Conservation (phyloP, 2,888 invertebrate genomes). For the Ceramica pisi region DNA sequence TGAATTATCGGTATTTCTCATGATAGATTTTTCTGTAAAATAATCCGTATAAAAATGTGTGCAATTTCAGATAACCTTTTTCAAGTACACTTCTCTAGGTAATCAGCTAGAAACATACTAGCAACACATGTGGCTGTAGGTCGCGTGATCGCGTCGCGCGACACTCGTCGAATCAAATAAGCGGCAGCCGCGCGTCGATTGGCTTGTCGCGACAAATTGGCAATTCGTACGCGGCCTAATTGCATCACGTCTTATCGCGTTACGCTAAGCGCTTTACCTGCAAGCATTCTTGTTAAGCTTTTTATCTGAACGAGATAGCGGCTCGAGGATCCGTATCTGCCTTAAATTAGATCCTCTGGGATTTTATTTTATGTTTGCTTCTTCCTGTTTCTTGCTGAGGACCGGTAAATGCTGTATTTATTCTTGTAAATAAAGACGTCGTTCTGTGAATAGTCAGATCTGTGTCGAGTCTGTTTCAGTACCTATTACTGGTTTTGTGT, state of each 20-base stretch:
- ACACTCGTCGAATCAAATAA: conserved; percentile 66
- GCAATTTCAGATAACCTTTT: not conserved
- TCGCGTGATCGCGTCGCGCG: conserved; percentile 1
- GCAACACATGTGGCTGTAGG: not conserved
- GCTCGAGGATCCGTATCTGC: conserved; percentile 48
- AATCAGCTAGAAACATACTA: conserved; percentile 13
- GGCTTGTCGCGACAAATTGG: conserved; percentile 79
- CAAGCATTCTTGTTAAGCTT: conserved; percentile 63
- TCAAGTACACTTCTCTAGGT: not conserved
- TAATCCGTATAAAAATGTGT: conserved; percentile 11
- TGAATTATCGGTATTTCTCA: not conserved
- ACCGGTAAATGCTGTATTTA: conserved; percentile 39
- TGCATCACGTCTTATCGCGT: conserved; percentile 69
- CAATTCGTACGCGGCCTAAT: conserved; percentile 78
- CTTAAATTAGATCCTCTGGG: conserved; percentile 59
- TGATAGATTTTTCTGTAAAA: not conserved
- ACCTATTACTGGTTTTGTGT: not conserved
- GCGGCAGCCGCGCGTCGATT: conserved; percentile 68
- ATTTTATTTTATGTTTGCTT: conserved; percentile 56
- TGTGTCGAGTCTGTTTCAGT: not conserved
- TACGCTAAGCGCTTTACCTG: conserved; percentile 57
- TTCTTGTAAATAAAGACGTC: conserved; percentile 36
- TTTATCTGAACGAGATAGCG: conserved; percentile 56
- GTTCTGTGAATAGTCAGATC: not conserved
- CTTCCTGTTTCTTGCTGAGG: conserved; percentile 34